Base-by-base conservation (phyloP, 1,140 invertebrate genomes). In the Psix sp. region DNA sequence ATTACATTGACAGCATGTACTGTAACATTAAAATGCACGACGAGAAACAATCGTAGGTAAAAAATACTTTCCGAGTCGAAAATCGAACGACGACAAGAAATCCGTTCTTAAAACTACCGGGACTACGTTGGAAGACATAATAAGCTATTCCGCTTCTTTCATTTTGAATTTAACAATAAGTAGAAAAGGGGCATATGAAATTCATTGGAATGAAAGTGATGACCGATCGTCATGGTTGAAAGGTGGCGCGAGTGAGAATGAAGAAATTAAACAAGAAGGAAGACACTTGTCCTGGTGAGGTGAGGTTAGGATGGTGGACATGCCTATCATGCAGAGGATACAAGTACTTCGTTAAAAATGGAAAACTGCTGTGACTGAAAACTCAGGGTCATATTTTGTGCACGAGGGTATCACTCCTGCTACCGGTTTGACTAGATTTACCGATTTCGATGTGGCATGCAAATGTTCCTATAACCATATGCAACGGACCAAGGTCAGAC, bases 311-410 rank as follows among this genome's bases (percentile, higher is more conserved):
- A 33, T 46, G 42, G 20, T 63, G 59, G 45, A 21, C 68, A 72
- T 73, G 70, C 70, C 62, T 74, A 74, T 74, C 68, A 74, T 74
- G 70, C 70, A 74, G 62, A 15, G 56, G 49, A 73, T 33, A 66
- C 48, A 66, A 60, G 40, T 24, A 52, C 52, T 48, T 52, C 24
- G 52, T 62, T 60, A 16, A 65, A 1, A 39, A 52, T 62, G 5
- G n/a, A 62, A 42, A 54, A 3, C 67, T 51, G 52, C 52, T 26
- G 59, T 13, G 16, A 45, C 16, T 65, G 14, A 46, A 65, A 72
- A 17, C 16, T 4, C 3, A 24, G 7, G 7, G 39, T 54, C 21
- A 45, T 31, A 24, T 15, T 45, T 21, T 29, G 36, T 24, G 3
- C 14, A 45, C n/a, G n/a, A n/a, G n/a, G n/a, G n/a, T n/a, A n/a